phyloP scores from a whole-genome alignment of 1,140 invertebrate genomes.

The Venustaconcha ellipsiformis region DNA sequence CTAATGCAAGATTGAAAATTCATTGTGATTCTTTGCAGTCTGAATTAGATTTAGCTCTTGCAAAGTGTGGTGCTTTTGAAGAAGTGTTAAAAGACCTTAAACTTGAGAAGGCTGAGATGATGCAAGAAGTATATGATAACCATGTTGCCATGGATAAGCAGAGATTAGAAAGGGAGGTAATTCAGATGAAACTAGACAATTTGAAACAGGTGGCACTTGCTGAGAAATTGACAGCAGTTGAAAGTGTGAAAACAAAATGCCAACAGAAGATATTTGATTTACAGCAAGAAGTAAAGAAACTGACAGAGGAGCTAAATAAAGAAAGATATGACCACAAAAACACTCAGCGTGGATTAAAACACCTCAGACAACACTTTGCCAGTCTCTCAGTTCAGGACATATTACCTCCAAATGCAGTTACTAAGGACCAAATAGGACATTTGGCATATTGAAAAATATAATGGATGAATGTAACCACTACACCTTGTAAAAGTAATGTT shows the following conservation, averaged over 20 bases:
- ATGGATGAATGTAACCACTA: too few relatives aligned
- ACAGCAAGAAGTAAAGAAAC: constrained; percentile 26
- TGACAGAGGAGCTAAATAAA: constrained; percentile 20
- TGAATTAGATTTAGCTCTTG: constrained; percentile 27
- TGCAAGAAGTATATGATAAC: constrained; percentile 29
- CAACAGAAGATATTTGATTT: constrained; percentile 28
- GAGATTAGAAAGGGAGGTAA: constrained; percentile 22
- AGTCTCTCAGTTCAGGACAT: constrained; percentile 29
- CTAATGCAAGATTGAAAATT: constrained; percentile 26
- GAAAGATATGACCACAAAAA: constrained; percentile 14
- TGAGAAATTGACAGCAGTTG: constrained; percentile 28
- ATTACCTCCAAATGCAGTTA: constrained; percentile 16
- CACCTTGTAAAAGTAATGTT: too few relatives aligned
- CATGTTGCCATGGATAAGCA: constrained; percentile 21
- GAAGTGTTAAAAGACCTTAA: constrained; percentile 28
- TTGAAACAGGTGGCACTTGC: constrained; percentile 23
- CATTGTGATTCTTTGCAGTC: constrained; percentile 21
- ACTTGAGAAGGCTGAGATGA: constrained; percentile 26
- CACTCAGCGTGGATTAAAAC: constrained; percentile 31
- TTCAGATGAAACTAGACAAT: constrained; percentile 26
- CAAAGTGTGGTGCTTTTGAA: constrained; percentile 30
- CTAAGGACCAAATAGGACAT: constrained; percentile 18
- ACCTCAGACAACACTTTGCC: constrained; percentile 29
- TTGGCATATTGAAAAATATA: constrained; percentile 14
- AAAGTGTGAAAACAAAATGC: constrained; percentile 27